A percentile compares a stretch with the other conserved stretches of the same genome.
Evolutionary conservation across 2,888 invertebrate genomes (phyloP).

Genomic region (Drosophila multiciliata): DNA sequence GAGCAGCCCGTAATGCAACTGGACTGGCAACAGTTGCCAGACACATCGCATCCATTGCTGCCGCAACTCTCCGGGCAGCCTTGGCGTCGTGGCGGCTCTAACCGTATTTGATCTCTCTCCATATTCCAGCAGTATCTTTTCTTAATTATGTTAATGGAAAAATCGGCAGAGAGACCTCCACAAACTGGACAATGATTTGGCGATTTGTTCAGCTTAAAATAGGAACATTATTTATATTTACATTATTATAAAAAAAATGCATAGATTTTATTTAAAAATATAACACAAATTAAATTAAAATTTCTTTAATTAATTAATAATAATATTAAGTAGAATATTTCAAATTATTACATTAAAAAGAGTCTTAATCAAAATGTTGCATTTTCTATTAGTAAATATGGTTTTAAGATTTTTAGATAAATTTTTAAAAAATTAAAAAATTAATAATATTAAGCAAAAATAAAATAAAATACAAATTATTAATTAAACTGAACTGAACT

Average conservation of each 20-base stretch:
- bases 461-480: not conserved
- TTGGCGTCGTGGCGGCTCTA: constrained; percentile 27
- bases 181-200: constrained; percentile 89
- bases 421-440: not conserved
- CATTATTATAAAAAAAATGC: no score
- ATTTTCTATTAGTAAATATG: not conserved
- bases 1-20: constrained; percentile 94
- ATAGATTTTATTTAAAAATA: not conserved
- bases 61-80: constrained; percentile 86
- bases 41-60: constrained; percentile 85
- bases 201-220: constrained; percentile 87
- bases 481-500: not conserved
- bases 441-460: not conserved
- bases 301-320: not conserved
- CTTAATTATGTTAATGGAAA: constrained; percentile 26
- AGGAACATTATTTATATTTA: no score
- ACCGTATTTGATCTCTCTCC: constrained; percentile 69
- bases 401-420: no score
- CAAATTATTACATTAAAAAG: not conserved
- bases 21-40: constrained; percentile 90
- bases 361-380: not conserved
- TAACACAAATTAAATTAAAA: not conserved
- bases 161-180: constrained; percentile 60
- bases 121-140: constrained; percentile 91
- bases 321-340: not conserved